Evolutionary conservation across 53 echinoderm and acorn worm species (phyloP), one percentile per base, ranked within the genome.

Genomic region (Holothuria scabra): DNA sequence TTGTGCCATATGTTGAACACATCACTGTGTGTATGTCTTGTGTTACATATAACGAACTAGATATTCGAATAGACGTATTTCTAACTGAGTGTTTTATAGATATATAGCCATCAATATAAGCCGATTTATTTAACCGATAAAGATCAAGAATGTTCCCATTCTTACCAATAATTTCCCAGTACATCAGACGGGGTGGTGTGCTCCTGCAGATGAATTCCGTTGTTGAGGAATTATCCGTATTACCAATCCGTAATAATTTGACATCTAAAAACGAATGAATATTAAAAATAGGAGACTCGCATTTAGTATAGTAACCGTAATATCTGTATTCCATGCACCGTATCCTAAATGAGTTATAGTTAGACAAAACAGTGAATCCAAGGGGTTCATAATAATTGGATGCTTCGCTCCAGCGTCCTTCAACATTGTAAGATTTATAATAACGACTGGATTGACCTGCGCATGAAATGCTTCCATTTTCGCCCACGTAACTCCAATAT

Each of bases 1-100:
- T 14, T 31, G 68, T 68, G 34, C 41, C 68, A 19, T 68, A 68
- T 6, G 68, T 68, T n/a, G 68, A 24, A 68, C 37, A 68, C 34
- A 68, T 30, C 18, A 68, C 32, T 33, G 37, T 68, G 3, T 68
- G 68, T 1, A 68, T 68, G 35, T 14, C 68, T 9, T 31, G n/a
- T 19, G 4, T 19, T 6, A 10, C 13, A 31, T 4, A 19, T 9
- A 18, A 11, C 11, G 23, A 9, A 25, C 28, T 3, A 23, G 23
- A 23, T 12, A 25, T 61, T 20, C 23, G 23, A 60, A 60, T 23
- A 14, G 28, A 26, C 8, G 61, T 23, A 60, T 60, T 41, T 41
- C 41, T 10, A 41, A 41, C 41, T 41, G 41, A 41, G 41, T 41
- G 41, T 41, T 41, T 8, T 69, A 69, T 69, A 19, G 13, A 19